A percentile compares a stretch with the other conserved stretches of the same genome.
These are phyloP conservation scores for Sinopyrophorus schimmeli DNA, from an alignment of 2,888 invertebrate genomes.

Conservation along the genomic window DNA sequence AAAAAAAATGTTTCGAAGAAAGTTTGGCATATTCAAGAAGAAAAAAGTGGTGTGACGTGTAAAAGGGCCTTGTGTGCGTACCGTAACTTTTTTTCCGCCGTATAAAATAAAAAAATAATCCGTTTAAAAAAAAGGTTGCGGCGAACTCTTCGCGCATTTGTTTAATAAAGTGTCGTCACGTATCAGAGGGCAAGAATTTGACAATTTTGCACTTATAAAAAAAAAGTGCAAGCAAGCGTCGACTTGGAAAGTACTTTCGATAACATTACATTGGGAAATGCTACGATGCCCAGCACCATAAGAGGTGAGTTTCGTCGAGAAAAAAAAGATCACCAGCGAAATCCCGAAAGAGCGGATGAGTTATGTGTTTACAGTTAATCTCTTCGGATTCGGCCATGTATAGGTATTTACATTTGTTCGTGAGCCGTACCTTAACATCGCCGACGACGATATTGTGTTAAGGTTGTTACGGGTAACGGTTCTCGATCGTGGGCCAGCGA, in stretches of 20 bases:
- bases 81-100: not conserved
- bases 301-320: constrained; percentile 55
- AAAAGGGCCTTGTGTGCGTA: constrained; percentile 19
- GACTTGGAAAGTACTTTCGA: constrained; percentile 25
- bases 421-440: too few species aligned
- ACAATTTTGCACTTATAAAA: constrained; percentile 25
- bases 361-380: constrained; percentile 1
- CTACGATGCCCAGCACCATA: constrained; percentile 56
- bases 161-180: constrained; percentile 21
- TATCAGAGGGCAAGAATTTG: constrained; percentile 23
- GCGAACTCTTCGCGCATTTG: too few species aligned
- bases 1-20: constrained; percentile 47
- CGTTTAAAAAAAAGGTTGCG: constrained; percentile 1
- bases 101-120: not conserved
- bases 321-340: not conserved
- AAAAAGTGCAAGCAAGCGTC: constrained; percentile 27
- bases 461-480: constrained; percentile 19
- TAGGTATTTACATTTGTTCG: too few species aligned
- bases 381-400: too few species aligned
- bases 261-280: constrained; percentile 43
- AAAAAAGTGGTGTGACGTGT: too few species aligned
- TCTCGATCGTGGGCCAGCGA: constrained; percentile 27
- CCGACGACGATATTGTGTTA: constrained; percentile 2
- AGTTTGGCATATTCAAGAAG: constrained; percentile 50
- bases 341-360: not conserved